Evolutionary conservation across 2,888 invertebrate species (phyloP).

Genomic region (Trissolcus japonicus): DNA sequence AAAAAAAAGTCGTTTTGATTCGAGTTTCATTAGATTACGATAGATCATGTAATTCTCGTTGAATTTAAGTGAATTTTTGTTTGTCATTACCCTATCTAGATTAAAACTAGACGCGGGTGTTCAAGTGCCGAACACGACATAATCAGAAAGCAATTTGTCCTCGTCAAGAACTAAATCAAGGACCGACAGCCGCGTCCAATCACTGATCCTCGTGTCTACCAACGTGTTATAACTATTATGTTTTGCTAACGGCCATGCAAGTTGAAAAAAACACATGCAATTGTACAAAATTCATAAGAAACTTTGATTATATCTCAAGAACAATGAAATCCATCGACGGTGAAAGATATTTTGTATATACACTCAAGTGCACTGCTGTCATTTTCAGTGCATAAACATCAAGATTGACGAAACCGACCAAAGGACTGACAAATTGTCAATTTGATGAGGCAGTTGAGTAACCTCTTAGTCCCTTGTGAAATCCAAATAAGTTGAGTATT

Average conservation of each 20-base stretch:
- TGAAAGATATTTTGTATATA: too few relatives aligned
- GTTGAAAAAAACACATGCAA: neutral
- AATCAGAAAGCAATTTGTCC: constrained; percentile 66
- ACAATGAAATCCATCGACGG: too few relatives aligned
- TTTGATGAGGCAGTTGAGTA: too few relatives aligned
- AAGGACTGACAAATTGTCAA: too few relatives aligned
- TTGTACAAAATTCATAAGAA: neutral
- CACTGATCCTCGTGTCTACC: constrained; percentile 36
- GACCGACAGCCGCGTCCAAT: constrained; percentile 60
- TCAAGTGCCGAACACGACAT: constrained; percentile 53
- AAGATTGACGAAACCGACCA: neutral
- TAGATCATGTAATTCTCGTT: neutral
- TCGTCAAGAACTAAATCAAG: constrained; percentile 65
- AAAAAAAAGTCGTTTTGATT: neutral
- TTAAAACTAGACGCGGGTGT: constrained; percentile 15
- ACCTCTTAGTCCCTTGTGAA: too few relatives aligned
- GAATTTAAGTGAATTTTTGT: neutral
- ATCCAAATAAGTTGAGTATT: too few relatives aligned
- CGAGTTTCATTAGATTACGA: neutral
- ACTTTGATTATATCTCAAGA: too few relatives aligned
- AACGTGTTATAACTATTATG: constrained; percentile 26
- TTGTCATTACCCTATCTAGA: neutral
- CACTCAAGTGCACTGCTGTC: too few relatives aligned
- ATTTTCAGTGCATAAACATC: neutral
- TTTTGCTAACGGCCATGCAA: constrained; percentile 6